phyloP scores from a whole-genome alignment of 2,797 vertebrate species.

The Lacerta agilis region DNA sequence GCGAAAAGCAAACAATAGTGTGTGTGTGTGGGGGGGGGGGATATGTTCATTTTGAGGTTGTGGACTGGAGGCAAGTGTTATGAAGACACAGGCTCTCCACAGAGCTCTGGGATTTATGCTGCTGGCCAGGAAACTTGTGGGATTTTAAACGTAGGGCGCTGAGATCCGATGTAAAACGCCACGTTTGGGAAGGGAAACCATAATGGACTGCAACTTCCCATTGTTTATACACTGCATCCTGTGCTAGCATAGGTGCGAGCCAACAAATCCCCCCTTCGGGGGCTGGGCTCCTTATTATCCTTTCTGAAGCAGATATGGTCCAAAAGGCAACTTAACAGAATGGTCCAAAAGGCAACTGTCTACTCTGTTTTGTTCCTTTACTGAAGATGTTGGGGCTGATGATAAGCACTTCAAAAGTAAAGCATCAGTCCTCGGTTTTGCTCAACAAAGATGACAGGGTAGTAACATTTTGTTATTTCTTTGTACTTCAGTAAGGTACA shows the following conservation, averaged over 20 bases:
- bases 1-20: neutral
- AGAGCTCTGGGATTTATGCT: neutral
- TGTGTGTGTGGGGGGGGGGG: too few relatives aligned
- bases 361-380: neutral
- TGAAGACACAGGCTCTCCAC: neutral
- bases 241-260: conserved; percentile 11
- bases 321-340: neutral
- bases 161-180: conserved; percentile 38
- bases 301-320: neutral
- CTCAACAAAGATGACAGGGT: neutral
- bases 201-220: neutral
- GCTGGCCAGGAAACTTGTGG: conserved; percentile 31
- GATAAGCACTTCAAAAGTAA: neutral
- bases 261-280: neutral
- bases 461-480: neutral
- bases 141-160: neutral
- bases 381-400: neutral
- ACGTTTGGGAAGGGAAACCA: conserved; percentile 37
- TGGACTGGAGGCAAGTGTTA: neutral
- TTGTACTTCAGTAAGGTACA: neutral
- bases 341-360: neutral
- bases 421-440: neutral
- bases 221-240: conserved; percentile 15
- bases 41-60: neutral
- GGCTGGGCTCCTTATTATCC: neutral